These are phyloP conservation scores for Schizaphis graminum DNA, from an alignment of 2,888 invertebrate genomes.

Conservation along the genomic window DNA sequence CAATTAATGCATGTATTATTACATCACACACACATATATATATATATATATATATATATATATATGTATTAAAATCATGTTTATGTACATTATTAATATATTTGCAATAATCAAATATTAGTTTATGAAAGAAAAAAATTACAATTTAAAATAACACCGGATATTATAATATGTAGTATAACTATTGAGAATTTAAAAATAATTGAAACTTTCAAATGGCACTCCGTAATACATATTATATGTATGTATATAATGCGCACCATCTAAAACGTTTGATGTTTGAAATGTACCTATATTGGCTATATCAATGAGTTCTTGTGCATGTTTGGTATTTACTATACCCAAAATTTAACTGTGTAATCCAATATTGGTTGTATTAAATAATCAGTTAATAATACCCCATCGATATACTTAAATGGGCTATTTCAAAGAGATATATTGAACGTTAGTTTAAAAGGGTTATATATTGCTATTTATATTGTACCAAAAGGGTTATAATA, in stretches of 20 bases:
- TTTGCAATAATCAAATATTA: neutral
- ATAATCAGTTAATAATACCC: constrained; percentile 28
- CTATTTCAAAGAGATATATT: neutral
- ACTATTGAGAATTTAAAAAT: neutral
- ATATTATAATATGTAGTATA: neutral
- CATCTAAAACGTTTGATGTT: neutral
- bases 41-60: neutral
- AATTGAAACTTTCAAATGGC: neutral
- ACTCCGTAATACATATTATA: neutral
- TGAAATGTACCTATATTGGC: neutral
- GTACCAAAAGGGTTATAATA: constrained; percentile 21
- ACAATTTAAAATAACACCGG: neutral
- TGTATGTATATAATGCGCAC: no score
- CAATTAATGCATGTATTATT: neutral
- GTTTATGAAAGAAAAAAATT: neutral
- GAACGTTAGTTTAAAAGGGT: constrained; percentile 15
- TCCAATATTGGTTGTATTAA: constrained; percentile 10
- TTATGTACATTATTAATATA: neutral
- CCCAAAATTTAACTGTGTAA: neutral
- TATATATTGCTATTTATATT: neutral
- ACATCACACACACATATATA: no score
- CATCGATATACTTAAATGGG: neutral
- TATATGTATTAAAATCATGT: neutral
- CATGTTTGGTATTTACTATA: neutral
- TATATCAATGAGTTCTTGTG: neutral